A percentile compares a stretch with the other conserved stretches of the same genome.
Evolutionary conservation across 1,140 invertebrate genomes (phyloP).

Genomic region (Drosophila subobscura): DNA sequence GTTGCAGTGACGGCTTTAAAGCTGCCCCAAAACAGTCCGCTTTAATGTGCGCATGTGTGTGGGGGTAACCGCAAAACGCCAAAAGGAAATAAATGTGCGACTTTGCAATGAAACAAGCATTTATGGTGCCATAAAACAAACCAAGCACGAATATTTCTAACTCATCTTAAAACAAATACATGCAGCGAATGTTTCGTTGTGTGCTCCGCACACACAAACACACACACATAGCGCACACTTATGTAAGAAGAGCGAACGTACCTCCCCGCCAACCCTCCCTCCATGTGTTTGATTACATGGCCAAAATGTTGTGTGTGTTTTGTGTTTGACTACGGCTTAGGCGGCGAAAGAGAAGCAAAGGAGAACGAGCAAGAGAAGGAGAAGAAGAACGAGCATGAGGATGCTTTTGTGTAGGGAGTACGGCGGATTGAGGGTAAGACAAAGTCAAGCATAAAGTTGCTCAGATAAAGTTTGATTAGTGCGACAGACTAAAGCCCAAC

Average conservation of each 20-base stretch:
- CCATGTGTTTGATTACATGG: slow-evolving; percentile 58
- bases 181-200: slow-evolving; percentile 2
- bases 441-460: slow-evolving; percentile 42
- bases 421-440: neutral
- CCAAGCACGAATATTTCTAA: slow-evolving; percentile 77
- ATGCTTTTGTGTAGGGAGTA: neutral
- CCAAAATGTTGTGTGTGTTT: slow-evolving; percentile 39
- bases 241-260: slow-evolving; percentile 25
- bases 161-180: slow-evolving; percentile 72
- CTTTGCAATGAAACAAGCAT: slow-evolving; percentile 80
- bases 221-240: slow-evolving; percentile 9
- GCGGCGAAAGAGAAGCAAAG: slow-evolving; percentile 1
- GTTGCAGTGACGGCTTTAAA: slow-evolving; percentile 53
- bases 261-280: slow-evolving; percentile 6
- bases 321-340: slow-evolving; percentile 37
- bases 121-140: slow-evolving; percentile 81
- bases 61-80: slow-evolving; percentile 68
- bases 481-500: slow-evolving; percentile 28
- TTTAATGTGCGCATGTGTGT: slow-evolving; percentile 47
- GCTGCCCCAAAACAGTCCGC: slow-evolving; percentile 29
- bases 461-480: slow-evolving; percentile 56
- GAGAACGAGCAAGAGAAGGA: neutral
- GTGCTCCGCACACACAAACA: slow-evolving; percentile 4
- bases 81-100: slow-evolving; percentile 80
- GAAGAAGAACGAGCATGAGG: slow-evolving; percentile 3